Evolutionary conservation across 2,888 invertebrate genomes (phyloP).

Genomic region (Ophion slaviceki): DNA sequence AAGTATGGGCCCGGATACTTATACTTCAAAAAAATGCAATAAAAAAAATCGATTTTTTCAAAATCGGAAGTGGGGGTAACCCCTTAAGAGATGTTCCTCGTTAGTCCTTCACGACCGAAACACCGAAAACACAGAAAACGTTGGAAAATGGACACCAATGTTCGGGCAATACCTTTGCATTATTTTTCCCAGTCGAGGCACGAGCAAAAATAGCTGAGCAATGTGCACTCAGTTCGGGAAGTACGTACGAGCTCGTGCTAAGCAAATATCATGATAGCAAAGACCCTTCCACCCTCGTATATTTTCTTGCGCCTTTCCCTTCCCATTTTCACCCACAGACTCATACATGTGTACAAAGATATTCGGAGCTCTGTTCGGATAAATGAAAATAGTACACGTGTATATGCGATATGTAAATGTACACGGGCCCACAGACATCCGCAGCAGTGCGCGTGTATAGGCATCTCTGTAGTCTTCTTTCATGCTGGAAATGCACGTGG

Average conservation of each 20-base stretch:
- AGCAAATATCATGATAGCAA: constrained; percentile 58
- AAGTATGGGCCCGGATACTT: no score
- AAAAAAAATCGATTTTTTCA: no score
- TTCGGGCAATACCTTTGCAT: neutral
- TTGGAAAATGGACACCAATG: no score
- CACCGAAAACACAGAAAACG: no score
- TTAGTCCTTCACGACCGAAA: no score
- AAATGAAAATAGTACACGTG: no score
- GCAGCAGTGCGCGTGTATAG: no score
- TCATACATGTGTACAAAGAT: neutral
- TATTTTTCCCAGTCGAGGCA: neutral
- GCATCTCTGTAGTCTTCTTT: constrained; percentile 46
- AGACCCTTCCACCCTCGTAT: constrained; percentile 17
- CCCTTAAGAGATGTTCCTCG: no score
- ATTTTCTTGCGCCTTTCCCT: constrained; percentile 30
- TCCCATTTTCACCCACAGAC: constrained; percentile 3
- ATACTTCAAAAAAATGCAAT: no score
- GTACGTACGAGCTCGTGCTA: constrained; percentile 17
- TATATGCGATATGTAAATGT: no score
- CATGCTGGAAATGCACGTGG: constrained; percentile 53
- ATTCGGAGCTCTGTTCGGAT: neutral
- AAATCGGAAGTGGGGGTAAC: no score
- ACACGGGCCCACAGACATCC: no score
- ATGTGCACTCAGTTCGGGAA: constrained; percentile 37
- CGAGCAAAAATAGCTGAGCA: constrained; percentile 36